phyloP scores from a whole-genome alignment of 2,797 vertebrate genomes.

The Sebastes nivosus region DNA sequence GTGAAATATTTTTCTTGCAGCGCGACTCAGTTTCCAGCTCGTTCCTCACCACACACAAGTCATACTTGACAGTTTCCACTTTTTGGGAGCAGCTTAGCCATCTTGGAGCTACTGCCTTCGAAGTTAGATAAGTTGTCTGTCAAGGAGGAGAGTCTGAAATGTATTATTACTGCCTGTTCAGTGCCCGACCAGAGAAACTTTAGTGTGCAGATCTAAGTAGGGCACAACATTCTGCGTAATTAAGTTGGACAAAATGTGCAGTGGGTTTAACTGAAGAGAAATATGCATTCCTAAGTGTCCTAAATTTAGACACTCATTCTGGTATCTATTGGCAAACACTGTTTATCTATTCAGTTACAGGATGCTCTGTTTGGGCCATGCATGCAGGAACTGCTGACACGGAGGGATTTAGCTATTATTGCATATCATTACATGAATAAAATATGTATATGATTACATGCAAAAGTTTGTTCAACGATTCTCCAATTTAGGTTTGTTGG shows the following conservation, averaged over 20 bases:
- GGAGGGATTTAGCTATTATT: constrained; percentile 51
- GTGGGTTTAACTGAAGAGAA: constrained; percentile 34
- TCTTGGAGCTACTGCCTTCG: constrained; percentile 48
- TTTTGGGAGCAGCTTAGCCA: constrained; percentile 42
- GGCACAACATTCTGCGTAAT: constrained; percentile 43
- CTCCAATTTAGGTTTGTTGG: constrained; percentile 69
- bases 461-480: constrained; percentile 73
- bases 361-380: constrained; percentile 51
- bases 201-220: constrained; percentile 42
- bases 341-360: constrained; percentile 61
- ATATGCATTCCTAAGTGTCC: constrained; percentile 42
- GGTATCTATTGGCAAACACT: constrained; percentile 43
- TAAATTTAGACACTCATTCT: constrained; percentile 48
- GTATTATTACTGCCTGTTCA: constrained; percentile 31
- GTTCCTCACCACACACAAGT: constrained; percentile 61
- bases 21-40: constrained; percentile 54
- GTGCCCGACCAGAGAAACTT: constrained; percentile 3
- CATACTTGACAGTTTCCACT: constrained; percentile 57
- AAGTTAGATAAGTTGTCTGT: constrained; percentile 62
- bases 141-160: constrained; percentile 40
- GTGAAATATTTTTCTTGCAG: constrained; percentile 63
- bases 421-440: constrained; percentile 80
- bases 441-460: constrained; percentile 72
- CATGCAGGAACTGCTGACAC: constrained; percentile 66
- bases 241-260: constrained; percentile 54